These are phyloP conservation scores for Himalopsyche japonica DNA, from an alignment of 2,888 invertebrate species.

Conservation along the genomic window DNA sequence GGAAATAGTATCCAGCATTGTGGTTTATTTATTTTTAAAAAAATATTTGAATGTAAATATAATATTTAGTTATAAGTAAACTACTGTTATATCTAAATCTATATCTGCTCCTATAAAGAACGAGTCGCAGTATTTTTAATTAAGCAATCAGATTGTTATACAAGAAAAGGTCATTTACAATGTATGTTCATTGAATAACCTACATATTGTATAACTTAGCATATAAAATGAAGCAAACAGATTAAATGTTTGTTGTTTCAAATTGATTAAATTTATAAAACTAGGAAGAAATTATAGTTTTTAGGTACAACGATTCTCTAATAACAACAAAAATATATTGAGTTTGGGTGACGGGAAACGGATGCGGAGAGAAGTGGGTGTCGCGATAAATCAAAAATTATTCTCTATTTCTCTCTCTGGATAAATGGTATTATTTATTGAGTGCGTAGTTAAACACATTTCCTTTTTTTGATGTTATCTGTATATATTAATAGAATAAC, in stretches of 20 bases:
- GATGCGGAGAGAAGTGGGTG: conserved; percentile 19
- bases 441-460: conserved; percentile 16
- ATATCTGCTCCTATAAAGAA: too few species aligned
- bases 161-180: too few species aligned
- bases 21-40: too few species aligned
- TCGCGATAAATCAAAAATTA: conserved; percentile 23
- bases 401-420: background rate
- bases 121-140: too few species aligned
- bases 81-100: too few species aligned
- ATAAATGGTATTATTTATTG: conserved; percentile 29
- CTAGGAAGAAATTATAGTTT: background rate
- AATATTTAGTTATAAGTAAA: too few species aligned
- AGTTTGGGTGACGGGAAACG: conserved; percentile 9
- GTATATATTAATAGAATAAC: background rate
- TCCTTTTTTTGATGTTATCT: background rate
- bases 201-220: too few species aligned
- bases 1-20: too few species aligned
- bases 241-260: background rate
- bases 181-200: too few species aligned
- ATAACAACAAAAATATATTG: background rate
- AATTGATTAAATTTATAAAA: background rate
- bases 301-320: background rate
- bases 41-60: too few species aligned
- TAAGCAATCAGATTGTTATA: too few species aligned
- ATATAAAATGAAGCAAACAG: background rate